phyloP scores from a whole-genome alignment of 2,888 invertebrate species.

The Drosophila birchii region DNA sequence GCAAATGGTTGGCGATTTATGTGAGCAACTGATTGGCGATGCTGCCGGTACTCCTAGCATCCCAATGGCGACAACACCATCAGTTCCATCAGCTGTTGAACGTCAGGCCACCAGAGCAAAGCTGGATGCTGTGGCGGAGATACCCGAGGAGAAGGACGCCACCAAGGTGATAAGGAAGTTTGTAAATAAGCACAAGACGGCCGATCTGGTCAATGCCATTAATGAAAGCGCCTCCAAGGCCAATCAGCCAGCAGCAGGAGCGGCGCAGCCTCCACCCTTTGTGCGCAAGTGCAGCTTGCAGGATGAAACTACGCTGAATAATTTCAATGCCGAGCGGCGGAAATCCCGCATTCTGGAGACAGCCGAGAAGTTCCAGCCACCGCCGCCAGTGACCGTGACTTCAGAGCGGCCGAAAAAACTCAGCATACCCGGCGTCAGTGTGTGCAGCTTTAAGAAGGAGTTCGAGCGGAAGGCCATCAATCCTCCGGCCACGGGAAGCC shows the following conservation, averaged over 20 bases:
- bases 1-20: constrained; percentile 80
- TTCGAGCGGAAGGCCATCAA: constrained; percentile 92
- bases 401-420: constrained; percentile 91
- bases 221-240: constrained; percentile 64
- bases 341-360: constrained; percentile 89
- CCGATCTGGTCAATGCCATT: constrained; percentile 84
- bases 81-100: constrained; percentile 32
- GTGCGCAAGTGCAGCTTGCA: constrained; percentile 84
- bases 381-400: constrained; percentile 72
- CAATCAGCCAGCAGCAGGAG: constrained; percentile 6
- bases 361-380: constrained; percentile 89
- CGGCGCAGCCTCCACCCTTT: constrained; percentile 52
- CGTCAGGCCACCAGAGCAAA: constrained; percentile 75
- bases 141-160: constrained; percentile 83
- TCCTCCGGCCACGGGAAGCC: constrained; percentile 82
- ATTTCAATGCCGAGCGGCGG: constrained; percentile 87
- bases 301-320: constrained; percentile 81
- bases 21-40: constrained; percentile 80
- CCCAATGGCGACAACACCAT: not conserved
- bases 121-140: constrained; percentile 79
- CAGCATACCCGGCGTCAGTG: constrained; percentile 92
- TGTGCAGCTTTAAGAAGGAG: constrained; percentile 93
- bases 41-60: constrained; percentile 26
- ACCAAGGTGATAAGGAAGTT: constrained; percentile 84
- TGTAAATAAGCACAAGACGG: constrained; percentile 85